Percentiles rank a stretch among this genome's conserved stretches.
Evolutionary conservation across 2,113 vertebrate species (phyloP).

Genomic region (Atractosteus spatula): DNA sequence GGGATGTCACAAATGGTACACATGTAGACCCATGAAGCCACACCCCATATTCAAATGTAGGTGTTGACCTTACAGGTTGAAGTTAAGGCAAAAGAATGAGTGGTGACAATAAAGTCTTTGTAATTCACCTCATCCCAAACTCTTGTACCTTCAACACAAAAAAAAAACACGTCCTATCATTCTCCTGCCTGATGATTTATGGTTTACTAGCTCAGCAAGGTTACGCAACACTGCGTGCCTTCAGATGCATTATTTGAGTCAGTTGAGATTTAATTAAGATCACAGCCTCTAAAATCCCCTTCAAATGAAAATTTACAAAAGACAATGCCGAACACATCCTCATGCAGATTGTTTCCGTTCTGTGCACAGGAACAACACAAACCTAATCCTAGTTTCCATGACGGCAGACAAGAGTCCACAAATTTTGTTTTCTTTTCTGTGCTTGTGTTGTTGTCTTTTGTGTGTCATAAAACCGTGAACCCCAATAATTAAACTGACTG

Average conservation of each 20-base stretch:
- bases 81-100: conserved; percentile 24
- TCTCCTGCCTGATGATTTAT: conserved; percentile 75
- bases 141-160: conserved; percentile 4
- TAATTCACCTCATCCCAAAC: conserved; percentile 26
- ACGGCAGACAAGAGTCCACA: conserved; percentile 82
- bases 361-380: conserved; percentile 75
- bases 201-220: conserved; percentile 74
- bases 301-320: conserved; percentile 86
- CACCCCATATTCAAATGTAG: conserved; percentile 30
- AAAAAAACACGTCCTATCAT: conserved; percentile 62
- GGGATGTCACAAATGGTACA: conserved; percentile 11
- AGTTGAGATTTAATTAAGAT: conserved; percentile 98
- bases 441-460: conserved; percentile 73
- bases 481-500: conserved; percentile 37
- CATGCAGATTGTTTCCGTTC: conserved; percentile 82
- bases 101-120: background rate
- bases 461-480: conserved; percentile 69
- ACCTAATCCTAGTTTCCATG: conserved; percentile 87
- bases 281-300: conserved; percentile 87
- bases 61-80: conserved; percentile 1
- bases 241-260: conserved; percentile 86
- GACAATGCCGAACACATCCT: conserved; percentile 85
- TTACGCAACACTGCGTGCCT: conserved; percentile 81
- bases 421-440: conserved; percentile 76
- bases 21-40: conserved; percentile 38